A percentile compares a stretch with the other conserved stretches of the same genome.
phyloP scores from a whole-genome alignment of 1,140 invertebrate species.

The Bilobella aurantiaca region DNA sequence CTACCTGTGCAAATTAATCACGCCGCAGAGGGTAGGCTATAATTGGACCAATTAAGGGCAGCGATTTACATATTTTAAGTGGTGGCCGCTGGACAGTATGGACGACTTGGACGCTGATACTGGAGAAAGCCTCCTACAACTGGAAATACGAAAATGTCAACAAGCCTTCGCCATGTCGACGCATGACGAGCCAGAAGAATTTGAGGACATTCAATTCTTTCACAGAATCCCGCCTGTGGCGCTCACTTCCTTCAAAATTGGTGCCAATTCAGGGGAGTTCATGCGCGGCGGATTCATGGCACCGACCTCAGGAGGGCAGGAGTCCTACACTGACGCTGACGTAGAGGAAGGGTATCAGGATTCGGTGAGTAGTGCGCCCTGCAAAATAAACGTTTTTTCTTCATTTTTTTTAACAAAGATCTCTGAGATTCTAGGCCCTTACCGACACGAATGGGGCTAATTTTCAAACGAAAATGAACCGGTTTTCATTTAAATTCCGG shows the following conservation, averaged over 20 bases:
- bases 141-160: conserved; percentile 4
- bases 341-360: neutral
- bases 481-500: too few relatives aligned
- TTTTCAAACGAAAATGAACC: too few relatives aligned
- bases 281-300: neutral
- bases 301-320: neutral
- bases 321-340: neutral
- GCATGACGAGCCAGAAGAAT: conserved; percentile 17
- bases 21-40: too few relatives aligned
- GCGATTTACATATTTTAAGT: too few relatives aligned
- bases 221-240: conserved; percentile 4
- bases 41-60: too few relatives aligned
- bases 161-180: neutral
- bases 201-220: conserved; percentile 26
- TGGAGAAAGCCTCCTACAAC: neutral
- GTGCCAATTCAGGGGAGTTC: neutral
- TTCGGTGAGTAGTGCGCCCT: neutral
- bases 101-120: neutral
- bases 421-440: too few relatives aligned
- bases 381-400: too few relatives aligned
- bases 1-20: neutral
- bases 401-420: too few relatives aligned
- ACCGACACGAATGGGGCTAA: too few relatives aligned
- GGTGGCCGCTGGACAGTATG: too few relatives aligned
- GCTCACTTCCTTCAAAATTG: neutral